Percentiles rank a stretch among this genome's conserved stretches.
Evolutionary conservation across 2,888 invertebrate genomes (phyloP).

Genomic region (Parnassius orleans): DNA sequence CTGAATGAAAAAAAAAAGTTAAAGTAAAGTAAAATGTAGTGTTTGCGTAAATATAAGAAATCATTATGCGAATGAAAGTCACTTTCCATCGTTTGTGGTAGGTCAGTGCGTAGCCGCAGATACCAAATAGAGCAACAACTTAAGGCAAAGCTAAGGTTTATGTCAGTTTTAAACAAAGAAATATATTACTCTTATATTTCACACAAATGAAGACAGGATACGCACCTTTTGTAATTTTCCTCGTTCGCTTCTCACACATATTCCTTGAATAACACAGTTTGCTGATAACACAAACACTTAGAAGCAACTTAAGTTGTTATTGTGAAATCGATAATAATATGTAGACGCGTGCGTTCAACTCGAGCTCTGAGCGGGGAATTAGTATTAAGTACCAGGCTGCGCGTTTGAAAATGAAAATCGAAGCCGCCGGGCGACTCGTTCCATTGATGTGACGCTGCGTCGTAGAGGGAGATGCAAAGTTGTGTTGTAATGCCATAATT

Average conservation of each 20-base stretch:
- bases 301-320: neutral
- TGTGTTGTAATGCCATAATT: slow-evolving; percentile 12
- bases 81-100: slow-evolving; percentile 17
- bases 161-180: neutral
- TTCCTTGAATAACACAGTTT: slow-evolving; percentile 27
- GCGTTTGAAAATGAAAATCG: slow-evolving; percentile 28
- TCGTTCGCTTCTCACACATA: slow-evolving; percentile 26
- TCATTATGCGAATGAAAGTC: neutral
- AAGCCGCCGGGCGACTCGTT: slow-evolving; percentile 15
- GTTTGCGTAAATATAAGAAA: neutral
- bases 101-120: slow-evolving; percentile 20
- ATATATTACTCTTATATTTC: neutral
- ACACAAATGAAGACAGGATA: neutral
- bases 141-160: neutral
- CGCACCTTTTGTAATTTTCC: slow-evolving; percentile 26
- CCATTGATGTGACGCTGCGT: slow-evolving; percentile 8
- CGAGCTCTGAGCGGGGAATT: slow-evolving; percentile 24
- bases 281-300: slow-evolving; percentile 25
- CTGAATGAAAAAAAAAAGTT: too few species aligned
- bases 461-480: slow-evolving; percentile 24
- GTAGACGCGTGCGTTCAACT: slow-evolving; percentile 11
- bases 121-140: neutral
- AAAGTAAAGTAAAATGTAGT: neutral
- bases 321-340: neutral
- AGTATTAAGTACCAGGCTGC: slow-evolving; percentile 14